Percentiles rank a stretch among this genome's conserved stretches.
Conservation (phyloP, 2,113 vertebrate genomes). For the Haplotaxodon microlepis region DNA sequence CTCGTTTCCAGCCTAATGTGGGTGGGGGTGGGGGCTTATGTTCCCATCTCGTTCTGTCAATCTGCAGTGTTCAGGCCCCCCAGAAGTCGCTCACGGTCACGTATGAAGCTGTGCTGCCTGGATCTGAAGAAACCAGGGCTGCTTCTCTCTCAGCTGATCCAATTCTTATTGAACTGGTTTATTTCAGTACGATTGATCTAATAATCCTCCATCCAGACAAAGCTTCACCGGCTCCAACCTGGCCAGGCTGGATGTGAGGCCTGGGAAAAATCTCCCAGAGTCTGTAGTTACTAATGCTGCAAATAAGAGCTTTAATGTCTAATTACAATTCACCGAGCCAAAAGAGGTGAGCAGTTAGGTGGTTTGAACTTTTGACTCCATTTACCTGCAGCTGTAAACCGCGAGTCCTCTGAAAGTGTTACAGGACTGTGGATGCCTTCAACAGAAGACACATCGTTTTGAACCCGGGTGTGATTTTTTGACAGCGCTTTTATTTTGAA, state of each 20-base stretch:
- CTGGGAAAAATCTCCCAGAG: background rate
- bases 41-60: background rate
- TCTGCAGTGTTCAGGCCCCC: background rate
- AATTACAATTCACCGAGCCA: fast-evolving
- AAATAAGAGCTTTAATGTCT: background rate
- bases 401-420: background rate
- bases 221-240: background rate
- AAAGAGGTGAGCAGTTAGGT: fast-evolving
- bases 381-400: background rate
- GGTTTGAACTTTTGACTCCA: background rate
- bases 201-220: background rate
- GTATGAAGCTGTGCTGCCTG: background rate
- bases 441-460: fast-evolving
- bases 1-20: background rate
- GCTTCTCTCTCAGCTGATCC: background rate
- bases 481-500: background rate
- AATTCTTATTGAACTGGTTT: background rate
- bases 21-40: background rate
- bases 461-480: background rate
- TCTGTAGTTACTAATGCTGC: background rate
- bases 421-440: background rate
- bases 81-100: background rate
- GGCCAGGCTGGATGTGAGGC: background rate
- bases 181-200: background rate
- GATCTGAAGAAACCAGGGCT: background rate